These are phyloP conservation scores for Uropetala carovei DNA, from an alignment of 2,888 invertebrate species.

Conservation along the genomic window DNA sequence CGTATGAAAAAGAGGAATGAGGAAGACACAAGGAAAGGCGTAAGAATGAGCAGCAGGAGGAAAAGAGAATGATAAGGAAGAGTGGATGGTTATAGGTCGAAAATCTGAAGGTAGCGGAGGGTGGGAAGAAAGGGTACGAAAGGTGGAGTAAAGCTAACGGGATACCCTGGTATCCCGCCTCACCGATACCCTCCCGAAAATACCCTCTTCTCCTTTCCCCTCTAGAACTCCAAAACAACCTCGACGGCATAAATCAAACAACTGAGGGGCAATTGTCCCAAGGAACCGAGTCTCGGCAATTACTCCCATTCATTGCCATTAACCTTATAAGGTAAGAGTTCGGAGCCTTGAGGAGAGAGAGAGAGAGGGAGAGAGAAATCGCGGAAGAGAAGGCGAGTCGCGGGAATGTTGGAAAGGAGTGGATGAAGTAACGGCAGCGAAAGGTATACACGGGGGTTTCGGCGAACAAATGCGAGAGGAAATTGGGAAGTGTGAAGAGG, in stretches of 20 bases:
- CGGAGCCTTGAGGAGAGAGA: not conserved
- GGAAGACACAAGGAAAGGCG: not conserved
- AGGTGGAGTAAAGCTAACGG: not conserved
- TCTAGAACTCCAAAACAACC: not conserved
- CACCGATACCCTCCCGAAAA: not conserved
- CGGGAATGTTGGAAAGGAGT: not conserved
- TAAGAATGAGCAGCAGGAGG: not conserved
- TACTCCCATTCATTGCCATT: conserved; percentile 6
- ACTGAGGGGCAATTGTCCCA: conserved; percentile 29
- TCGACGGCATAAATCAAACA: conserved; percentile 36
- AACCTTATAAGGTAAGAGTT: conserved; percentile 1
- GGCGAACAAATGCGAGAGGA: not conserved
- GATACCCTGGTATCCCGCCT: not conserved
- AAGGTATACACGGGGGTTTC: too few species aligned
- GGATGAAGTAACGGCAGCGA: not conserved
- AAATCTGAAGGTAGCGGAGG: not conserved
- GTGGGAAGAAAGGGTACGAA: not conserved
- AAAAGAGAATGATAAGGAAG: not conserved
- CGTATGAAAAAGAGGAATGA: too few species aligned
- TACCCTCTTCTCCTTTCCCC: not conserved
- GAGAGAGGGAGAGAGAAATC: not conserved
- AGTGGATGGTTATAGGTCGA: not conserved
- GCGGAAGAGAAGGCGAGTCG: not conserved
- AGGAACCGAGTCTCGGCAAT: not conserved
- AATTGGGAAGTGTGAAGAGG: not conserved